phyloP scores from a whole-genome alignment of 2,797 vertebrate species.

The Pipistrellus nathusii region DNA sequence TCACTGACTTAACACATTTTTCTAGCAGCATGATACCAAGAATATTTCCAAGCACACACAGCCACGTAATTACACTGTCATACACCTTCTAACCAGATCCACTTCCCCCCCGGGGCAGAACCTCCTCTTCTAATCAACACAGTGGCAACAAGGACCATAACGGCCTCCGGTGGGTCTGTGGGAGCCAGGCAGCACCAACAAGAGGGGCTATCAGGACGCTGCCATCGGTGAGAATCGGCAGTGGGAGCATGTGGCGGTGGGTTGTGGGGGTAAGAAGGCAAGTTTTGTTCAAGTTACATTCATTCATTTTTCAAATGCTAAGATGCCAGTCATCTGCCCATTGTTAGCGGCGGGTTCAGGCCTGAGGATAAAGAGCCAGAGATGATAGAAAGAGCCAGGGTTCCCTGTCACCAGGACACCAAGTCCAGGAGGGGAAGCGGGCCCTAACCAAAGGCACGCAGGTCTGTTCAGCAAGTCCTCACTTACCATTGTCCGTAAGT shows the following conservation, averaged over 20 bases:
- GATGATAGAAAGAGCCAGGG: background rate
- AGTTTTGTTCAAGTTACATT: background rate
- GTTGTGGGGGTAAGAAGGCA: background rate
- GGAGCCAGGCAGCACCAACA: background rate
- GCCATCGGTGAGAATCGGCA: rapidly evolving
- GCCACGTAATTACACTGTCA: background rate
- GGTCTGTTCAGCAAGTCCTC: rapidly evolving
- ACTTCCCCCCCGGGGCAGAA: background rate
- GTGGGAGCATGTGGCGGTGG: rapidly evolving
- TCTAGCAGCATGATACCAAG: background rate
- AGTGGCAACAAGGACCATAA: background rate
- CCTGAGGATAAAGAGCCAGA: too few species aligned
- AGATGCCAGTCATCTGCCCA: background rate
- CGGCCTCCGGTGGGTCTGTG: background rate
- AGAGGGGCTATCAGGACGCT: background rate
- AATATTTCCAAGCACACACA: background rate
- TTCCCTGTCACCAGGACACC: rapidly evolving
- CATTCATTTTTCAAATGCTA: background rate
- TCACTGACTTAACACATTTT: background rate
- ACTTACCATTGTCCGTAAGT: background rate
- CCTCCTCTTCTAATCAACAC: background rate
- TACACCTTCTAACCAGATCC: background rate
- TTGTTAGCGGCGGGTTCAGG: background rate
- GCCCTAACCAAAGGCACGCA: background rate
- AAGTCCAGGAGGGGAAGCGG: background rate